Evolutionary conservation across 2,888 invertebrate genomes (phyloP), one percentile per base, ranked within the genome.

Genomic region (Agrilus cyanescens): DNA sequence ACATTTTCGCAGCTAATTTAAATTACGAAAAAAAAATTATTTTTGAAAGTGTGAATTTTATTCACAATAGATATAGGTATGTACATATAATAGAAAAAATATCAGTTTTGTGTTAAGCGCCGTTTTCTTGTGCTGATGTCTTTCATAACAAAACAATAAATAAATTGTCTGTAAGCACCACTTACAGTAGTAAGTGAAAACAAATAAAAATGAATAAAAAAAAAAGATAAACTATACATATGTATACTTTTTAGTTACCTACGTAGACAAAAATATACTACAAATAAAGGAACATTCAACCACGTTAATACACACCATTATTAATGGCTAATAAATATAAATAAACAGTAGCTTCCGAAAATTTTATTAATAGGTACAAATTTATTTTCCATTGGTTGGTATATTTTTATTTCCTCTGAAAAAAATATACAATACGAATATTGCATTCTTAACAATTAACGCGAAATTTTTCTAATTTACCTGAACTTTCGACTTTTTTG

Each of bases 391-490:
- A 47, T 54, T 59, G 25, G 62, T 60, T 45, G 62, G 63, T 46
- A 62, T 50, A 49, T 59, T 46, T 53, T 59, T 63, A 49, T 56
- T 57, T 49, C 53, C 53, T 53, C 60, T 62, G 46, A 20, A 57
- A 57, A 46, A 35, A 49, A 31, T 13, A 36, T 12, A 36, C 13
- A 29, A 43, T 13, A n/a, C 18, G 37, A 38, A 32, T 38, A 32
- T 38, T 12, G 12, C 4, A 5, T 41, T 7, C 20, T 29, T 34
- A 43, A 15, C 25, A 18, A 18, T 12, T 10, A 35, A 15, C 8
- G 29, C 16, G 10, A 33, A 40, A 16, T 15, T 12, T 32, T 29
- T 29, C 14, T 38, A 12, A 37, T 56, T 56, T 52, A 63, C 62
- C 61, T 61, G 33, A 58, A 49, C 45, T 58, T 63, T 40, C 58